Evolutionary conservation across 2,888 invertebrate genomes (phyloP), one percentile per base, ranked within the genome.

Genomic region (Amphipoea oculea): DNA sequence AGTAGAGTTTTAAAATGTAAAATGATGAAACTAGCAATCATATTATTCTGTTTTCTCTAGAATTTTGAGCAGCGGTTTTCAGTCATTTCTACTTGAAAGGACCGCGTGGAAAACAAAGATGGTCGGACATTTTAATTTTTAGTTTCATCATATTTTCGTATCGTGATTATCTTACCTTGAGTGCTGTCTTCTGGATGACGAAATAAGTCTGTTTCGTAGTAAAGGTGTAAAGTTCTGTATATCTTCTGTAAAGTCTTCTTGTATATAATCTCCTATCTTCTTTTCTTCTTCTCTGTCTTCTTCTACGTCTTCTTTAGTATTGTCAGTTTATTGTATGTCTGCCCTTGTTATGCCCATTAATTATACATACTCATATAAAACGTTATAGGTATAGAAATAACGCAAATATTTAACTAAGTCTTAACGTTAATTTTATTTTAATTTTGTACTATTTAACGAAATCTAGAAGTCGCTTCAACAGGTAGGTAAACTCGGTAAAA

Each of bases 401-500:
- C 95, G 93, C 92, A 96, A 96, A 94, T 90, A 93, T 95, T 94
- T 94, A 96, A 97, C 95, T 96, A 93, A 97, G 93, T 96, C 96
- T 96, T 96, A 97, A 96, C 91, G 92, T 95, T 96, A 96, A 96
- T 96, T 97, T 96, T 91, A 89, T 94, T 95, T 92, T 94, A 96
- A 97, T 97, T 97, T 96, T 96, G 96, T 96, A 97, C 97, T 96
- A 95, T 97, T 89, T 94, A 97, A 97, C 96, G 93, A 96, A 97
- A 96, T 96, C 94, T 96, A 95, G 96, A 96, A 96, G 93, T 95
- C 91, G 91, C 89, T 94, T 96, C 94, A 96, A 96, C 96, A 95
- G 94, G 95, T 96, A 96, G 96, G 94, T 96, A 96, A 96, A 95
- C 92, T 94, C 93, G 92, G 91, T 95, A 94, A 85, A 96, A 95